A percentile compares a stretch with the other conserved stretches of the same genome.
Evolutionary conservation across 1,140 invertebrate genomes (phyloP).

Genomic region (Popillia japonica): DNA sequence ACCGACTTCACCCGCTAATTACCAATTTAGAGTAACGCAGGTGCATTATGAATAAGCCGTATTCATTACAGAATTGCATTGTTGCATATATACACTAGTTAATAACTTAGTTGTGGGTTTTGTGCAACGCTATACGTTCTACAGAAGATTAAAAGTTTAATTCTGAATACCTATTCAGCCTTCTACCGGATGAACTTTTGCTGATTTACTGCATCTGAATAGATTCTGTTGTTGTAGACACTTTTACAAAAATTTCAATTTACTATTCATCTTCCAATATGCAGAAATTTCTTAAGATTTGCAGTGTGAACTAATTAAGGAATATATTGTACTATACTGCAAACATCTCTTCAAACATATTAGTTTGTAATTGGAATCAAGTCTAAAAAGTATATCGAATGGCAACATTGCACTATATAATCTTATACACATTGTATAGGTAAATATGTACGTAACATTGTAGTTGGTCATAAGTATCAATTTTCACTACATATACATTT

Average conservation of each 20-base stretch:
- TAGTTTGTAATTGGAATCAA: no score
- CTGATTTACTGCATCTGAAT: constrained; percentile 22
- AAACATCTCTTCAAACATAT: no score
- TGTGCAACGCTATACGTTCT: constrained; percentile 37
- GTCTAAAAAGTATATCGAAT: no score
- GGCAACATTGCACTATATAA: no score
- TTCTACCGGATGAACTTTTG: constrained; percentile 22
- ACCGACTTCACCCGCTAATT: constrained; percentile 60
- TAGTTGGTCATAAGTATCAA: no score
- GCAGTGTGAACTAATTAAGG: no score
- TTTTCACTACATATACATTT: no score
- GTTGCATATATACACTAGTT: constrained; percentile 51
- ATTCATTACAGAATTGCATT: constrained; percentile 56
- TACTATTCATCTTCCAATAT: background rate
- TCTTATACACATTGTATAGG: no score
- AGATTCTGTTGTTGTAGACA: constrained; percentile 4
- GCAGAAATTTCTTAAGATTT: no score
- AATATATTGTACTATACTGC: no score
- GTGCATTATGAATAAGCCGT: constrained; percentile 53
- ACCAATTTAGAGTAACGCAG: constrained; percentile 59
- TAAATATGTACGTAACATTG: no score
- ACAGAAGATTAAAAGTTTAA: constrained; percentile 37
- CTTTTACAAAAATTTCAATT: background rate
- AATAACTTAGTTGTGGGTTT: constrained; percentile 53
- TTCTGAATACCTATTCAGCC: constrained; percentile 13